Evolutionary conservation across 92 coral and sea anemone species (phyloP), one percentile per base, ranked within the genome.

Genomic region (Anthopleura xanthogrammica): DNA sequence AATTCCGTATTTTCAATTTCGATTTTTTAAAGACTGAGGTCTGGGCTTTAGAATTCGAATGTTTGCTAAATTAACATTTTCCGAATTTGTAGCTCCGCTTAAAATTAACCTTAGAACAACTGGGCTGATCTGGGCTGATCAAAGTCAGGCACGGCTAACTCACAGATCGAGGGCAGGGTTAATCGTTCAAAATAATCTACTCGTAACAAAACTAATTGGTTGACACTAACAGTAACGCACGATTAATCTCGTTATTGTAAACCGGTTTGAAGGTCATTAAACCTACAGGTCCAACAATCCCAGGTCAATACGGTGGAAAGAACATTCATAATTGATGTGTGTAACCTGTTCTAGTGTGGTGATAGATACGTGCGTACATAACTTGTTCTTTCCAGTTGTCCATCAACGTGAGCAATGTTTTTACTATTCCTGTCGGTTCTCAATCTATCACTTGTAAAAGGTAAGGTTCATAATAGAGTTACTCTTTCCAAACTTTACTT

Each of bases 301-400:
- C 70, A 62, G 70, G 70, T 20, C 36, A 62, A 62, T n/a, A 62
- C 12, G 70, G 70, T 62, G 70, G 70, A 62, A 62, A 62, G 24
- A 23, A 20, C 70, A 11, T 62, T 23, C 23, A 62, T 62, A 8
- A 62, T 62, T 62, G 70, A 62, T 62, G 14, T n/a, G 14, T 23
- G 23, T 62, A 20, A 20, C 36, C 70, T 62, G 70, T 62, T 20
- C 29, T 62, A 20, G 24, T 62, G 70, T 62, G 5, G 36, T 62
- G 9, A n/a, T 5, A 7, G 70, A 7, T 62, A 62, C 11, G 11
- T 19, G 14, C 23, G 29, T 62, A 20, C 23, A 62, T 62, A 23
- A 8, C 70, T 20, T 6, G 24, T 62, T 62, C 36, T 0, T 62
- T 62, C 58, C 58, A 54, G 3, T 14, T 54, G 13, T 12, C 58